Evolutionary conservation across 2,113 vertebrate genomes (phyloP).

Genomic region (Oophaga pumilio): DNA sequence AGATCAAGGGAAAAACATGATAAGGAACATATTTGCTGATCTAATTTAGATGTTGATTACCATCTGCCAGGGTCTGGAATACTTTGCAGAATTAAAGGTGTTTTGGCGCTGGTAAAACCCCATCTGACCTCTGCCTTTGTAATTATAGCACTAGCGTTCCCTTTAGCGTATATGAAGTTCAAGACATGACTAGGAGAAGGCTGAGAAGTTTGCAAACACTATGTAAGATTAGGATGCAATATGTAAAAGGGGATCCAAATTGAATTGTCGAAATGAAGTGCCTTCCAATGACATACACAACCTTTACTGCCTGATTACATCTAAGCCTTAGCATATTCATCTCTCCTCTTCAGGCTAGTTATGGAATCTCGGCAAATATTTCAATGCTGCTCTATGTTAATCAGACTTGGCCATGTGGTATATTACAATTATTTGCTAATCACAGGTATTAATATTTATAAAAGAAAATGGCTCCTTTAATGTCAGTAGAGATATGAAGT

Average conservation of each 20-base stretch:
- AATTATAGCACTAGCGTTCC: conserved; percentile 1
- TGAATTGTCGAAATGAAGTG: conserved; percentile 30
- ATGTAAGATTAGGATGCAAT: conserved; percentile 16
- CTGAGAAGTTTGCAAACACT: conserved; percentile 27
- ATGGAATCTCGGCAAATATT: conserved; percentile 29
- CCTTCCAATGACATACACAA: conserved; percentile 4
- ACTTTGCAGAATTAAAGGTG: conserved; percentile 37
- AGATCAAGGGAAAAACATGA: conserved; percentile 62
- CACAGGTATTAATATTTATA: conserved; percentile 8
- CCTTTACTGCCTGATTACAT: conserved; percentile 35
- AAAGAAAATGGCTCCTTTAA: background rate
- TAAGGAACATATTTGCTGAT: conserved; percentile 74
- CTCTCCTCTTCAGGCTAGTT: background rate
- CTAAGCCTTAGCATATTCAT: conserved; percentile 25
- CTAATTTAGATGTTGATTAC: conserved; percentile 55
- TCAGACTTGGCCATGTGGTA: conserved; percentile 8
- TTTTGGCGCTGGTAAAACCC: background rate
- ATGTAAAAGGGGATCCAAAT: conserved; percentile 10
- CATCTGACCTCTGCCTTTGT: conserved; percentile 26
- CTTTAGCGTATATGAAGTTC: conserved; percentile 2
- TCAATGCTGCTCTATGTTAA: background rate
- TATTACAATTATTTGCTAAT: conserved; percentile 24
- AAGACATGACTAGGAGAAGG: background rate
- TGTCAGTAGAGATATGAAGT: background rate
- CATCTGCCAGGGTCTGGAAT: conserved; percentile 47